phyloP scores from a whole-genome alignment of 1,140 invertebrate genomes.

The Steinernema feltiae region DNA sequence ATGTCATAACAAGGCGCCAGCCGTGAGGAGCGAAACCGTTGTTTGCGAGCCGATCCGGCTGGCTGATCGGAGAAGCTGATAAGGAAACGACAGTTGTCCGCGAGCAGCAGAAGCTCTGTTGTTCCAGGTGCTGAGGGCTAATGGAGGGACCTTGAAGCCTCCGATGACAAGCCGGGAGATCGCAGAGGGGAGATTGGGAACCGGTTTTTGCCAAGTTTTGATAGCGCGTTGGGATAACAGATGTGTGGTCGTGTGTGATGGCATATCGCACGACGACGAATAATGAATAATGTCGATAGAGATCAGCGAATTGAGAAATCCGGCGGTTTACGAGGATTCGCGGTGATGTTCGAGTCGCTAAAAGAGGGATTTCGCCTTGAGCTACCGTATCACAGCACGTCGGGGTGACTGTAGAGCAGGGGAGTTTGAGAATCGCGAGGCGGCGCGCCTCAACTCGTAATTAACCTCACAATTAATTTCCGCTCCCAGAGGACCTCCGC shows the following conservation, averaged over 20 bases:
- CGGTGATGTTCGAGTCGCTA: too few relatives aligned
- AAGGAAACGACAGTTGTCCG: slow-evolving; percentile 1
- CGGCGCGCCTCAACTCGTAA: background rate
- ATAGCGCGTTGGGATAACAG: background rate
- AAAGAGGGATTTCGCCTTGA: too few relatives aligned
- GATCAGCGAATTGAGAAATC: background rate
- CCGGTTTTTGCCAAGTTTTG: slow-evolving; percentile 12
- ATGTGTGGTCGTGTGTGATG: background rate
- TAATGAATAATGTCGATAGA: background rate
- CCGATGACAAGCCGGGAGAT: background rate
- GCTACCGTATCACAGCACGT: too few relatives aligned
- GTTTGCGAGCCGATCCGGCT: background rate
- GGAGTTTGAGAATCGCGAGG: background rate
- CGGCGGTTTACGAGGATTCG: background rate
- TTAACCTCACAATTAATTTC: background rate
- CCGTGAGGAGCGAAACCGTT: background rate
- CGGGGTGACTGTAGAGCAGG: too few relatives aligned
- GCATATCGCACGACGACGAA: background rate
- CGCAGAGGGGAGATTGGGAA: background rate
- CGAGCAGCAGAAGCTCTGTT: background rate
- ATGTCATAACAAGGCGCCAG: slow-evolving; percentile 15
- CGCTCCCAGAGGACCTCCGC: background rate
- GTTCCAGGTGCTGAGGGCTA: background rate
- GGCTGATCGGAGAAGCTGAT: background rate
- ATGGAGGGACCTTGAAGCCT: background rate